phyloP scores from a whole-genome alignment of 2,888 invertebrate species.

The Keiferia lycopersicella region DNA sequence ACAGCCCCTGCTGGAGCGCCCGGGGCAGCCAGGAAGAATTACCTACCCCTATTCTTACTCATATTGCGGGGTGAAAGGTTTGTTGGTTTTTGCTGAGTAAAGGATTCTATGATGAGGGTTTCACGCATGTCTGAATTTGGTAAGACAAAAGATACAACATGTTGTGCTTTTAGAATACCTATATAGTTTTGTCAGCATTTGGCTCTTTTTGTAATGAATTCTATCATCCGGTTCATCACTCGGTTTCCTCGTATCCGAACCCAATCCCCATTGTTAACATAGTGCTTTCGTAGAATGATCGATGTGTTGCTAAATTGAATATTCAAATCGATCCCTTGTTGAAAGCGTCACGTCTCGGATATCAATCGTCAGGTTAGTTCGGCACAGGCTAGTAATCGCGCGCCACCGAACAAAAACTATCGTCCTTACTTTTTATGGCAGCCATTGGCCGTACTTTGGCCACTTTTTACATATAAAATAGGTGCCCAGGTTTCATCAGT shows the following conservation, averaged over 20 bases:
- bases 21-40: conserved; percentile 8
- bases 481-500: neutral
- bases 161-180: neutral
- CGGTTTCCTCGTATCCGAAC: neutral
- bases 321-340: conserved; percentile 20
- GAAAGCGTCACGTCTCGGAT: conserved; percentile 6
- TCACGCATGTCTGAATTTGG: neutral
- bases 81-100: neutral
- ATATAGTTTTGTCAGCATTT: too few species aligned
- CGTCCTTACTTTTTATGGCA: conserved; percentile 1
- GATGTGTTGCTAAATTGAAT: conserved; percentile 15
- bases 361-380: conserved; percentile 14
- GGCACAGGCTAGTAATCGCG: too few species aligned
- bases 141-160: neutral
- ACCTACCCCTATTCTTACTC: conserved; percentile 10
- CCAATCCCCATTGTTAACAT: neutral
- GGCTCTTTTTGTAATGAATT: too few species aligned
- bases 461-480: neutral
- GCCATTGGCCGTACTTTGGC: neutral
- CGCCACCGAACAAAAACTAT: conserved; percentile 19
- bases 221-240: too few species aligned
- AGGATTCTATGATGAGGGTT: neutral
- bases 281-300: neutral
- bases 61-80: conserved; percentile 6
- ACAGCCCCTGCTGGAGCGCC: neutral